Evolutionary conservation across 2,888 invertebrate species (phyloP).

Genomic region (Lomographa bimaculata): DNA sequence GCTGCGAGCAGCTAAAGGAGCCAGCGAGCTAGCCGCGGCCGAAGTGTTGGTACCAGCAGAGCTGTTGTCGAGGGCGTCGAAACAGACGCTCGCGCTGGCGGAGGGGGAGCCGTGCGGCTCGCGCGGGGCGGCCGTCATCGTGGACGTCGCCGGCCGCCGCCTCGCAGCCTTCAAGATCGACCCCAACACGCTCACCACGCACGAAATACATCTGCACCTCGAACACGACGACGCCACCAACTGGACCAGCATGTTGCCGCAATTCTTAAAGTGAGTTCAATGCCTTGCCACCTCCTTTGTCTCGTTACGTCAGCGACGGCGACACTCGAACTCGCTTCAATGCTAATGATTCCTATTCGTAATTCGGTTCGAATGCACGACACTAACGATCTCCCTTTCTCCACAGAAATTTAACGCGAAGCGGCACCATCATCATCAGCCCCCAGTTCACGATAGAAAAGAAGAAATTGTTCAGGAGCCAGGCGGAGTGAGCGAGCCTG

Average conservation of each 20-base stretch:
- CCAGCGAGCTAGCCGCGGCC: constrained; percentile 90
- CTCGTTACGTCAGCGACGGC: neutral
- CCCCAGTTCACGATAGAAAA: constrained; percentile 94
- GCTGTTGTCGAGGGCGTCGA: constrained; percentile 90
- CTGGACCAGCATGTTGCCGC: constrained; percentile 94
- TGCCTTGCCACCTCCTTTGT: too few species aligned
- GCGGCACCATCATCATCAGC: constrained; percentile 94
- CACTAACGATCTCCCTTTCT: constrained; percentile 41
- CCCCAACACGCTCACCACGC: constrained; percentile 93
- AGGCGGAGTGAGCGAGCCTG: constrained; percentile 74
- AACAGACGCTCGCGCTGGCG: constrained; percentile 91
- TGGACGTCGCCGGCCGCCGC: constrained; percentile 91
- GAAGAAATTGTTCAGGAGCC: constrained; percentile 94
- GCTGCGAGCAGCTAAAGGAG: constrained; percentile 91
- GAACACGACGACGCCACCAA: constrained; percentile 94
- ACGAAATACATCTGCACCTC: constrained; percentile 94
- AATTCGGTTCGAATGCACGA: too few species aligned
- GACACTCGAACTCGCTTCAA: too few species aligned
- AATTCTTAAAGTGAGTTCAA: constrained; percentile 93
- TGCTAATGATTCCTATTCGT: too few species aligned
- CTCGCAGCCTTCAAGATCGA: constrained; percentile 94
- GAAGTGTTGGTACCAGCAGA: constrained; percentile 94
- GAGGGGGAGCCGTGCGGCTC: constrained; percentile 96
- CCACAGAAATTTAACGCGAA: constrained; percentile 91
- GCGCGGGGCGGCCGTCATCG: constrained; percentile 92